Base-by-base conservation (phyloP, 1,140 invertebrate genomes). In the Scaptomyza montana region DNA sequence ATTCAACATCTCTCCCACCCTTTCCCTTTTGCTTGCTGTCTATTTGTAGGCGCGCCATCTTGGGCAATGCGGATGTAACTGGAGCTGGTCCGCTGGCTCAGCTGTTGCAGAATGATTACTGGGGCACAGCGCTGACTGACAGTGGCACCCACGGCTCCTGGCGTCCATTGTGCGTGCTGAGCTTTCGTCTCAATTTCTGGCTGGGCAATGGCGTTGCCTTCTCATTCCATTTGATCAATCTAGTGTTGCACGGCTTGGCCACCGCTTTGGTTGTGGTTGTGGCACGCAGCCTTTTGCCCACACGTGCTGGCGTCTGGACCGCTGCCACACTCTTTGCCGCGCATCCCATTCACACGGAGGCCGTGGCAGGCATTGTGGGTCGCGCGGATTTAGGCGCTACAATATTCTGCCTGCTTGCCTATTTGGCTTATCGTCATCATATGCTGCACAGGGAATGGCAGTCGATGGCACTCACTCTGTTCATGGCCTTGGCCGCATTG, bases 321-420 rank as follows among this genome's bases (percentile, higher is more conserved):
- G 95, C 97, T 1, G 96, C 97, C 5, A 91, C 98, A 1, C 93
- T 98, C 21, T 99, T 99, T 93, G 97, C 98, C 53, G 95, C 96
- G 0, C 98, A 99, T 94, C 98, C 98, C 16, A 95, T 99, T 74
- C 98, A 99, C 92, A 97, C 97, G 39, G 98, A 99, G 93, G 97
- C 98, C 1, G 98, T 99, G 2, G 97, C 98, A 9, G 97, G 98
- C 10, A 94, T 99, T 57, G 98, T 99, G 9, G 98, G 98, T 12
- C 94, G 98, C 78, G 98, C 98, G 5, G 98, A 99, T 93, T 93
- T 99, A 36, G 94, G 97, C 10, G 96, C 97, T n/a, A 97, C 97
- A 87, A 95, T 98, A 72, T 96, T 98, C 91, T 98, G 96, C 89
- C 94, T 99, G 39, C 92, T 96, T 16, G 95, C 97, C 68, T 96